Percentiles rank a stretch among this genome's conserved stretches.
These are phyloP conservation scores for Centropus bengalensis DNA, from an alignment of 2,113 vertebrate genomes.

Conservation along the genomic window DNA sequence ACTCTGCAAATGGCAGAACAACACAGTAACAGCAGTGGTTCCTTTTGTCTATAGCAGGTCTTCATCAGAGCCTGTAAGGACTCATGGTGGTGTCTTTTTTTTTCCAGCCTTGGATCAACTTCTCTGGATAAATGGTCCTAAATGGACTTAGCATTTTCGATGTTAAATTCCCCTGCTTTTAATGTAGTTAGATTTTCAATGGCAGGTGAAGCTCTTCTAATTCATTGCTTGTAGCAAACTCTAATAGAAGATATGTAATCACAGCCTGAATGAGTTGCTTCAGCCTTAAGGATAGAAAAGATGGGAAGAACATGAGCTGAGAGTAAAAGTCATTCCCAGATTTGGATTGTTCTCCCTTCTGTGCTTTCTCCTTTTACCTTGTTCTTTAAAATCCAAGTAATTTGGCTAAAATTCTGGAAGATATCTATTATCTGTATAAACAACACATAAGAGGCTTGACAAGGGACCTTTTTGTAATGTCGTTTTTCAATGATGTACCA, in stretches of 20 bases:
- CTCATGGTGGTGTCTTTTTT: not conserved
- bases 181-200: not conserved
- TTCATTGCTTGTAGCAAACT: not conserved
- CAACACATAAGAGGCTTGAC: not conserved
- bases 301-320: not conserved
- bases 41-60: not conserved
- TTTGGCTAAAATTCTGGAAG: not conserved
- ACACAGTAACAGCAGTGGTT: not conserved
- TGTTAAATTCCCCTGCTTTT: not conserved
- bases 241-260: not conserved
- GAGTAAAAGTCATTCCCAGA: not conserved
- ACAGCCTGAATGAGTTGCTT: not conserved
- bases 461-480: not conserved
- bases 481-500: not conserved
- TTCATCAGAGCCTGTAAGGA: not conserved
- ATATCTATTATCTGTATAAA: not conserved
- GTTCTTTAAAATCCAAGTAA: not conserved
- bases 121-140: not conserved
- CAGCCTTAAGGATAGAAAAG: not conserved
- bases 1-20: accelerated
- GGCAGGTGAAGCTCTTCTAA: not conserved
- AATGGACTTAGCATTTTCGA: not conserved
- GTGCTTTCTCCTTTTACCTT: not conserved
- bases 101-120: not conserved
- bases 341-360: not conserved